Base-by-base conservation (phyloP, 1,140 invertebrate species). In the Cotesia typhae region DNA sequence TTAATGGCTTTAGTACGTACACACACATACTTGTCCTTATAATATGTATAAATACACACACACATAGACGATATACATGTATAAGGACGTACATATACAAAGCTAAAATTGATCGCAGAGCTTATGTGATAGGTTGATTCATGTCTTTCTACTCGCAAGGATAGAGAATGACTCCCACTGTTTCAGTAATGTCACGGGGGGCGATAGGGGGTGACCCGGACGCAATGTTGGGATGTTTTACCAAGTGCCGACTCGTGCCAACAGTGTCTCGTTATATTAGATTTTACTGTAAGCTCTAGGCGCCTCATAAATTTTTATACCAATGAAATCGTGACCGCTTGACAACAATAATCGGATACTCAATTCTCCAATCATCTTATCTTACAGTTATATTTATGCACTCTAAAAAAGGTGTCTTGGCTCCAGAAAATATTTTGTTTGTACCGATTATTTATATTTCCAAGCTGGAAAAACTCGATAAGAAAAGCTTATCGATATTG, bases 181-280 rank as follows among this genome's bases (percentile, higher is more conserved):
- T 83, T 77, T 79, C 81, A 17, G 67, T 78, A 76, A 79, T 73
- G 81, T 83, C 78, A 79, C 79, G 76, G 70, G 36, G 37, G 28
- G 28, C 28, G 3, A 28, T 28, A 28, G 28, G 28, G 28, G 28
- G 71, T 36, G 67, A 73, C 61, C 74, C 74, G 67, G 74, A 71
- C 64, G 69, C 71, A 69, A 64, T 59, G 71, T 69, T 61, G 51
- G 73, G 77, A 81, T 84, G 79, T 83, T 85, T 85, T 84, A 84
- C 78, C 83, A 84, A 80, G 81, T 83, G 83, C 80, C 76, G 77
- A 83, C 69, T 76, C 75, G 79, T 83, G 81, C 82, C 82, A 85
- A 85, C 81, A 82, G 81, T 82, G 81, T 81, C 79, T 83, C 83
- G 82, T 85, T 83, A 83, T 80, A 84, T 83, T 83, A 83, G 79